Evolutionary conservation across 1,140 invertebrate species (phyloP), one percentile per base, ranked within the genome.

Genomic region (Eubasilissa regina): DNA sequence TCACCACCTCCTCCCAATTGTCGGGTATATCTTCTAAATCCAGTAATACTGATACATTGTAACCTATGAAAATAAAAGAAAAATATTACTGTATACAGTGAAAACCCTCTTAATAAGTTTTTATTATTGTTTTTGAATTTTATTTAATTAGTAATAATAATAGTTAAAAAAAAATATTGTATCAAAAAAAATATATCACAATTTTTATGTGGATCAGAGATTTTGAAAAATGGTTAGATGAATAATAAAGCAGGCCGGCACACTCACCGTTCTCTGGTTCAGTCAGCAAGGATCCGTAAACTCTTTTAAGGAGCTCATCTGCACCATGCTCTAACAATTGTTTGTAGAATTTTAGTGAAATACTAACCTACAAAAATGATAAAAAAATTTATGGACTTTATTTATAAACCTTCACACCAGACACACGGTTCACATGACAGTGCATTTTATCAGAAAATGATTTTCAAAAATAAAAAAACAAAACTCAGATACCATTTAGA

Each of bases 281-380:
- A 56, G 92, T 93, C 47, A 98, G 90, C 83, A 96, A 91, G 81
- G 91, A 87, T 25, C 95, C 96, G 90, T 99, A 99, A 87, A 96
- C 95, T 87, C 96, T 91, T 90, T 96, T 97, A 77, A 99, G 92
- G 81, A 99, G 90, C 89, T 98, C 96, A 91, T 99, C 98, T 76
- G 98, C 98, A 78, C 98, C 98, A 91, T 99, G 96, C 88, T 98
- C 95, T 91, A 98, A 96, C 84, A 99, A 92, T 89, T 99, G 96
- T 89, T 98, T 97, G 90, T 98, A 99, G 91, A 99, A 99, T 90
- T 99, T 99, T 79, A 99, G 90, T 84, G 97, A 95, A 90, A 99
- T 99, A 92, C 98, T 99, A 87, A 98, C 94, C 97, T 99, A 86
- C 82, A 94, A 91, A 58, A 84, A 19, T 85, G 85, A 80, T 0